phyloP scores from a whole-genome alignment of 2,888 invertebrate genomes.

The Lithosia quadra region DNA sequence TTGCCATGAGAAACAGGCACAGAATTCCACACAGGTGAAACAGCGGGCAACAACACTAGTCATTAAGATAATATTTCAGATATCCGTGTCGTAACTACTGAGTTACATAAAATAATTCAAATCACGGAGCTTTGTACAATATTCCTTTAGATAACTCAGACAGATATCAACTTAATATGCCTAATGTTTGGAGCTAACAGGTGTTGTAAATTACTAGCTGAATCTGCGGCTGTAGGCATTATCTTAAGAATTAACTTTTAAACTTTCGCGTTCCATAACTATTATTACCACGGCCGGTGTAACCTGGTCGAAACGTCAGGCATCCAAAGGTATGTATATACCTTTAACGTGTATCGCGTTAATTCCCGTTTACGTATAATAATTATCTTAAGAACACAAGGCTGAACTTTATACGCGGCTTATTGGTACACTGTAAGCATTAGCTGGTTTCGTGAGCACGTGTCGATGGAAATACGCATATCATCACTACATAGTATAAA shows the following conservation, averaged over 20 bases:
- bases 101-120: not conserved
- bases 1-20: no score
- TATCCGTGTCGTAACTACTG: not conserved
- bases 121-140: not conserved
- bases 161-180: not conserved
- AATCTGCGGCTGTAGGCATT: not conserved
- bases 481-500: no score
- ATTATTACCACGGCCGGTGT: no score
- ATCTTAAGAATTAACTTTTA: not conserved
- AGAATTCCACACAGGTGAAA: no score
- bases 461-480: no score
- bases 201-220: slow-evolving; percentile 2
- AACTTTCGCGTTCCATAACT: not conserved
- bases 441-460: not conserved
- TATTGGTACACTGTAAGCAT: slow-evolving; percentile 7
- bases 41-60: no score
- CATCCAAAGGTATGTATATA: no score
- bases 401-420: no score
- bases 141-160: not conserved
- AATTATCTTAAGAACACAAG: no score
- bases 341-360: no score
- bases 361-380: no score
- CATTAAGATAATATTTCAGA: not conserved
- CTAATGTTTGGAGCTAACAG: not conserved
- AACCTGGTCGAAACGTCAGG: no score